Base-by-base conservation (phyloP, 2,888 invertebrate genomes). In the Cordilura impudica region DNA sequence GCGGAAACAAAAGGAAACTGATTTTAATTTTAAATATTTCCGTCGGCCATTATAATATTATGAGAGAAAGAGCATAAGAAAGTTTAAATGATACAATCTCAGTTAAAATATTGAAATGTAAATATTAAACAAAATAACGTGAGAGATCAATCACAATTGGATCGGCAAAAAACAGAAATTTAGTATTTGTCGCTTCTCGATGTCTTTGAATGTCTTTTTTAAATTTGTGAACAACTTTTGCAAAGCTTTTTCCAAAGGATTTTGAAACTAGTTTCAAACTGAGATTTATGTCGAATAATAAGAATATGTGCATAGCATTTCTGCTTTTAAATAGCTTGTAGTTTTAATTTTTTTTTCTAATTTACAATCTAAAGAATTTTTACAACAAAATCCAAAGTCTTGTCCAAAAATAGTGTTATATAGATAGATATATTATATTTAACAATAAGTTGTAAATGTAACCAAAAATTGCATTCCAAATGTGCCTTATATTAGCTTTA, bases 381-480 rank as follows among this genome's bases (percentile, higher is more conserved):
- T 72, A 45, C 87, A 87, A 86, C 87, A 88, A 85, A 87, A 88
- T 87, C 87, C 81, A 84, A 84, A 84, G 87, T 87, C 87, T 88
- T 87, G 84, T 86, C 87, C 88, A 85, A 84, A 70, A 35, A 2
- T 79, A 75, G 61, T 19, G 0, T n/a, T n/a, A n/a, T n/a, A n/a
- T n/a, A n/a, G n/a, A 61, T 45, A 75, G 49, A 29, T 12, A 82
- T 84, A 26, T 23, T 49, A 53, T 29, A 8, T 39, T 18, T 8
- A 19, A 35, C 10, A 51, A 23, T 60, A 73, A 69, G 16, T 66
- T 77, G 67, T 78, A 77, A 35, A 72, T 63, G 51, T 67, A 7
- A 51, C 19, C 23, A 63, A 39, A 60, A 51, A 78, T 29, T 83
- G 87, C 87, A 88, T 88, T 88, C 88, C 84, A 86, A 86, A 87